Base-by-base conservation (phyloP, 1,140 invertebrate genomes). In the Cecropterus lyciades region DNA sequence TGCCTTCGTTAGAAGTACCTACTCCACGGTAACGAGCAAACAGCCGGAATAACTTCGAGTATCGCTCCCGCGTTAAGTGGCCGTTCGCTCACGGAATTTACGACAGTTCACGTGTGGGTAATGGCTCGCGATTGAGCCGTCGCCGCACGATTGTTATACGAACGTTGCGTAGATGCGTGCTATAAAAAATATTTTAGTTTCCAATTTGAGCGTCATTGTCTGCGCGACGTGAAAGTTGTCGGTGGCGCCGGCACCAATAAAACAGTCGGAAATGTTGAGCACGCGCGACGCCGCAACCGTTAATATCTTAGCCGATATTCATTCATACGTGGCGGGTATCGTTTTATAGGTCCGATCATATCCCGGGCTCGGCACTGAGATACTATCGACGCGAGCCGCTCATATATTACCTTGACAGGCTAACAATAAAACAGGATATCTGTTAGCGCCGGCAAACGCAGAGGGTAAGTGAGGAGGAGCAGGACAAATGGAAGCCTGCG, bases 201-300 rank as follows among this genome's bases (percentile, higher is more conserved):
- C 81, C 85, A 85, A 91, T 89, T 89, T 84, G 82, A 87, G 79
- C 77, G 75, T 89, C 77, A 85, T 86, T 89, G 89, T 87, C 78
- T 84, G 82, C 74, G 84, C 75, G 80, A 84, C 75, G 86, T 81
- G 89, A 91, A 91, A 91, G 87, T 86, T 84, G 84, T 82, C 80
- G 72, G 75, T 87, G 88, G 89, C 89, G 87, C 87, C 87, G 85
- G 80, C 86, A 84, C 80, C 80, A 89, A 91, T 91, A 89, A 89
- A 89, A 81, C 77, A 60, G 72, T 79, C 80, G 81, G 73, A 74
- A 76, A 66, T 55, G 55, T 65, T 69, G 70, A 64, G 79, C 84
- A 86, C 85, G 82, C 77, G 86, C 69, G 67, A 59, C 75, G 83
- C 53, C 66, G 49, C 66, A 69, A 70, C 65, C 63, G 70, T 69